Evolutionary conservation across 2,888 invertebrate species (phyloP), one percentile per base, ranked within the genome.

Genomic region (Eulithis prunata): DNA sequence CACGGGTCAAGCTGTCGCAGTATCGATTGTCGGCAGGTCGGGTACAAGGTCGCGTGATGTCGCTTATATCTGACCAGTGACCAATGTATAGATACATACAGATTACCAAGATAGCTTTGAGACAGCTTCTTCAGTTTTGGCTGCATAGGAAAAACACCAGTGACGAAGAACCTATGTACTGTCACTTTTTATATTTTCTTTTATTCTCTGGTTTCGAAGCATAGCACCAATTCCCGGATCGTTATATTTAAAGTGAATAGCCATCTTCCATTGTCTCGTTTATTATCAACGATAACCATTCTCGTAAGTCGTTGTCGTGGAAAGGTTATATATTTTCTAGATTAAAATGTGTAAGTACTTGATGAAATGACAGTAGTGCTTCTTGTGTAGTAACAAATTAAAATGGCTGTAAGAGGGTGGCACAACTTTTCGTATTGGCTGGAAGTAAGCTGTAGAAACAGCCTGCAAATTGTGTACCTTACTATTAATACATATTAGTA

Each of bases 11-110:
- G 66, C 66, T 79, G 78, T 75, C 82, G 81, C 76, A 76, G 77
- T 88, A 87, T 89, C 82, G 89, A 88, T 89, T 86, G 73, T 73
- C 70, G 76, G 72, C 75, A 71, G 75, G 71, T 73, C 70, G 70
- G 74, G 73, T 71, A 72, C 88, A 88, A 89, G 88, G 88, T 88
- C 87, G 79, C 70, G 57, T 75, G 78, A 75, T 77, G 82, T 78
- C 80, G 75, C 73, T 70, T 65, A 59, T 46, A 58, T 38, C 54
- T 45, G 32, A 62, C 38, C 54, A 45, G n/a, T 14, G 36, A 41
- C 53, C 47, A 56, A 10, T 21, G 21, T 32, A 55, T 32, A 41
- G 41, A 7, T 41, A 28, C 38, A 57, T 12, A 36, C 46, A 32
- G 13, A 13, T 57, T 53, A n/a, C 32, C 32, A 32, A 21, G 21